A percentile compares a stretch with the other conserved stretches of the same genome.
These are phyloP conservation scores for Lontra canadensis DNA, from an alignment of 2,113 vertebrate genomes.

Conservation along the genomic window DNA sequence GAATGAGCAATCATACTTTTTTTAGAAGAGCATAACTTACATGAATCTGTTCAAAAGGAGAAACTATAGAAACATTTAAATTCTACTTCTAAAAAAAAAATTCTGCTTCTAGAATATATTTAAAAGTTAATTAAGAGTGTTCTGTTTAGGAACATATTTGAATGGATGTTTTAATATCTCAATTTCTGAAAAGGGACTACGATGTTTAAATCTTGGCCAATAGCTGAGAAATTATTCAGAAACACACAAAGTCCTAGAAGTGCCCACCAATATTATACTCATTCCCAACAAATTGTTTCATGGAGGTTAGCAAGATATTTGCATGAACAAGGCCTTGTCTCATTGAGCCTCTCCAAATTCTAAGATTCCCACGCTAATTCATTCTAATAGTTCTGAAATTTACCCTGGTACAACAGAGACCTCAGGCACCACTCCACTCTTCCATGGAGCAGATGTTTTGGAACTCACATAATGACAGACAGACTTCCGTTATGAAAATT, in stretches of 20 bases:
- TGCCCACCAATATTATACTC: background rate
- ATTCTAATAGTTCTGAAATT: constrained; percentile 68
- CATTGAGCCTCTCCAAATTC: background rate
- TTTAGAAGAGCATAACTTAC: constrained; percentile 14
- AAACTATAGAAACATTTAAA: constrained; percentile 49
- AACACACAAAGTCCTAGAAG: background rate
- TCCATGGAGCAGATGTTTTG: constrained; percentile 73
- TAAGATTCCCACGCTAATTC: background rate
- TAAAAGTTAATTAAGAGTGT: background rate
- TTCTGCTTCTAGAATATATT: background rate
- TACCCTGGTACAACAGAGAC: constrained; percentile 45
- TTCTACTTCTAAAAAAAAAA: background rate
- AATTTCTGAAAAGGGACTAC: background rate
- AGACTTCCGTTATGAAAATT: constrained; percentile 74
- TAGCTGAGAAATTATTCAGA: constrained; percentile 35
- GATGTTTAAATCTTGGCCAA: background rate
- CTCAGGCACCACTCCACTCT: constrained; percentile 61
- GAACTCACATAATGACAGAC: constrained; percentile 75
- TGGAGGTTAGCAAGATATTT: background rate
- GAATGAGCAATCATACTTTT: constrained; percentile 31
- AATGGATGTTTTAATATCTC: background rate
- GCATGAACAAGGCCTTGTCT: background rate
- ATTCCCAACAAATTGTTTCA: background rate
- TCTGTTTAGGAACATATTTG: background rate
- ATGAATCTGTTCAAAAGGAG: background rate